These are phyloP conservation scores for Urophycis tenuis DNA, from an alignment of 2,797 vertebrate genomes.

Conservation along the genomic window DNA sequence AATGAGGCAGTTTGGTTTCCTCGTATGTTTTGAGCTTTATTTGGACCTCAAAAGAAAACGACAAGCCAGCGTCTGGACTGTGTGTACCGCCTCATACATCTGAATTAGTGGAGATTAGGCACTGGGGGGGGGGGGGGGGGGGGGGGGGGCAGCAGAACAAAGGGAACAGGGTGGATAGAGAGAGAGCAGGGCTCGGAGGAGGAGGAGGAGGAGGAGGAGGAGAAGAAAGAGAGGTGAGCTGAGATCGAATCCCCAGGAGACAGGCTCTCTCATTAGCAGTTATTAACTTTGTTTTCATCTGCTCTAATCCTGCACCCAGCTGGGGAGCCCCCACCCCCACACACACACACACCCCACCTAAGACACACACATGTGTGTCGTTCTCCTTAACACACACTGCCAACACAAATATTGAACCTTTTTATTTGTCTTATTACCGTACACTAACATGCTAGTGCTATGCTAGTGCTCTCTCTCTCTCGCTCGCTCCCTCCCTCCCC, in stretches of 20 bases:
- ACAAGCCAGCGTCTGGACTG: neutral
- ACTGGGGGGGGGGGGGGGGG: constrained; percentile 96
- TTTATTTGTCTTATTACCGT: neutral
- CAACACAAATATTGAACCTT: constrained; percentile 21
- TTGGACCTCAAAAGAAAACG: neutral
- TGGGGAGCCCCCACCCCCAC: constrained; percentile 34
- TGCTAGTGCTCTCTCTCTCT: constrained; percentile 5
- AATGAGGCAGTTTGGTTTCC: neutral
- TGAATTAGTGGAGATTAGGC: constrained; percentile 71
- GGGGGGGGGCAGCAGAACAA: constrained; percentile 36
- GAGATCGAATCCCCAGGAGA: constrained; percentile 49
- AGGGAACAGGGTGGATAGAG: neutral
- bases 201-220: neutral
- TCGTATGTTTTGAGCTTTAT: neutral
- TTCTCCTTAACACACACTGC: constrained; percentile 47
- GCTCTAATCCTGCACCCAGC: constrained; percentile 67
- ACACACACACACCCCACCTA: neutral
- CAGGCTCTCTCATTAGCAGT: constrained; percentile 67
- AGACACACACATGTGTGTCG: constrained; percentile 25
- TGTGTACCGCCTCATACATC: neutral
- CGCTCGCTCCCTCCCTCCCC: neutral
- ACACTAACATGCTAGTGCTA: neutral
- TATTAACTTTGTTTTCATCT: constrained; percentile 76
- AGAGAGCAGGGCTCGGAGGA: constrained; percentile 27
- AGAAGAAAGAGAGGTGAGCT: neutral